Percentiles rank a stretch among this genome's conserved stretches.
Evolutionary conservation across 2,113 vertebrate genomes (phyloP).

Genomic region (Calidris pygmaea): DNA sequence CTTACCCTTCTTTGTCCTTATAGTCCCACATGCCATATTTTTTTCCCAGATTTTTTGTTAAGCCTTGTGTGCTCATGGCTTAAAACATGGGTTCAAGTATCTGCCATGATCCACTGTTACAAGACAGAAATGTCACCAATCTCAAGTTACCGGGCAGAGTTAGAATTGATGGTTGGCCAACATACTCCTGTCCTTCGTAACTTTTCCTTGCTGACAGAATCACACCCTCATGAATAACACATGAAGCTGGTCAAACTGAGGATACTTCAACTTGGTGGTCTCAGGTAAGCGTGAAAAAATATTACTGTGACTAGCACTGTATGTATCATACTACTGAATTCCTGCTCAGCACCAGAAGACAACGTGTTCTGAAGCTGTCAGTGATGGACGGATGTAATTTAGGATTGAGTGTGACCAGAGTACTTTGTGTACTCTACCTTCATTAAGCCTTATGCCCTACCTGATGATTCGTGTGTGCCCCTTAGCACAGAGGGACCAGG

Average conservation of each 20-base stretch:
- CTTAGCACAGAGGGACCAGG: background rate
- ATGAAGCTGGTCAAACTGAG: background rate
- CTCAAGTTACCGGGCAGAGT: background rate
- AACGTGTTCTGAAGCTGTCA: background rate
- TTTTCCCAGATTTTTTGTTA: background rate
- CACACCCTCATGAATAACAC: background rate
- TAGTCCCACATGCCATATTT: background rate
- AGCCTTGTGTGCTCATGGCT: background rate
- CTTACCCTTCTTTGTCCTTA: background rate
- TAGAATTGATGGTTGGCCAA: background rate
- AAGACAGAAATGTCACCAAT: background rate
- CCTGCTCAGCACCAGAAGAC: background rate
- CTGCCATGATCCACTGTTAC: background rate
- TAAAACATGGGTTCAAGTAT: background rate
- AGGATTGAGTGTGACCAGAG: background rate
- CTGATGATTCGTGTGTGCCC: background rate
- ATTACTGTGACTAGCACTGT: background rate
- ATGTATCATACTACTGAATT: background rate
- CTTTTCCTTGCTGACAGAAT: background rate
- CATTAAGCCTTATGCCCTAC: background rate
- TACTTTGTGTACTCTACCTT: background rate
- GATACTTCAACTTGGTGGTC: background rate
- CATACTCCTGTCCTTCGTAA: background rate
- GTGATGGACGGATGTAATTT: background rate
- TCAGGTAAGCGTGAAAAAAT: background rate